phyloP scores from a whole-genome alignment of 2,888 invertebrate species.

The Zonitis immaculata region DNA sequence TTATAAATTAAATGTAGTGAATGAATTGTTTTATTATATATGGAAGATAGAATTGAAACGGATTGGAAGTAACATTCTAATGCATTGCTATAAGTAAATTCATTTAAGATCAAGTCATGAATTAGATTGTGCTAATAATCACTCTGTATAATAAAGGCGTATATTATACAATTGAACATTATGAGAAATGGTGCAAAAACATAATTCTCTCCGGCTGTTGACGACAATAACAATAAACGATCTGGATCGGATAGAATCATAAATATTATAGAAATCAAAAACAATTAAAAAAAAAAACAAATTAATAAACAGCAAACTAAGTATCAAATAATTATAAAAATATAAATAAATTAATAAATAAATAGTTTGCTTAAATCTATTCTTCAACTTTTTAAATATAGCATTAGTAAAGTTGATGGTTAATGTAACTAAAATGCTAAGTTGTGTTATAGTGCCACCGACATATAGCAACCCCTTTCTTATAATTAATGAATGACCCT shows the following conservation, averaged over 20 bases:
- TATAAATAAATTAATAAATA: too few relatives aligned
- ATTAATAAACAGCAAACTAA: too few relatives aligned
- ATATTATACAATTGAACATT: conserved; percentile 29
- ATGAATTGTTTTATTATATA: neutral
- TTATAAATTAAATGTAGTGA: neutral
- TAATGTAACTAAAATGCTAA: conserved; percentile 12
- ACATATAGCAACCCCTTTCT: conserved; percentile 29
- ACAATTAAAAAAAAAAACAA: too few relatives aligned
- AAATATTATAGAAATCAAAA: too few relatives aligned
- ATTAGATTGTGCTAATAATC: conserved; percentile 47
- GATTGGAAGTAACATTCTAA: conserved; percentile 15
- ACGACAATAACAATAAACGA: neutral
- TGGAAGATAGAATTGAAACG: conserved; percentile 11
- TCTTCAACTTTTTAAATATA: neutral
- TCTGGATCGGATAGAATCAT: too few relatives aligned
- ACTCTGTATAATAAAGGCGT: conserved; percentile 39
- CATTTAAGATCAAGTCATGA: conserved; percentile 39
- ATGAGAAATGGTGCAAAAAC: conserved; percentile 42
- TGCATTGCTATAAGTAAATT: conserved; percentile 30
- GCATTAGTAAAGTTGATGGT: neutral
- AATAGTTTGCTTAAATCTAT: neutral
- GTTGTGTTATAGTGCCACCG: conserved; percentile 21
- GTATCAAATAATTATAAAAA: too few relatives aligned
- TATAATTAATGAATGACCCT: conserved; percentile 36
- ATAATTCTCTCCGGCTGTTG: conserved; percentile 29